phyloP scores from a whole-genome alignment of 2,113 vertebrate species.

The Poeciliopsis retropinna region DNA sequence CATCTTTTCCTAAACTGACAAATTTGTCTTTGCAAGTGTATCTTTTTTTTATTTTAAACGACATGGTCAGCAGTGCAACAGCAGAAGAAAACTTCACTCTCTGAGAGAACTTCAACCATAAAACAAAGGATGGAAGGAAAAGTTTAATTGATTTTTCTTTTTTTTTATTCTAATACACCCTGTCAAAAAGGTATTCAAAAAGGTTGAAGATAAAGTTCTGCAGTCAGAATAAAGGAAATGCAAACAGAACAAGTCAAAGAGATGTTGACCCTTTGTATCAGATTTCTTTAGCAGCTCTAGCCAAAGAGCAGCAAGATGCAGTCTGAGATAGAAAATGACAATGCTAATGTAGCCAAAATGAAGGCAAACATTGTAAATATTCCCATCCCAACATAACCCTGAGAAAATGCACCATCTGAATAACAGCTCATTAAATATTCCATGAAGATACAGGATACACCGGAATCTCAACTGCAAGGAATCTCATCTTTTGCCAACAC shows the following conservation, averaged over 20 bases:
- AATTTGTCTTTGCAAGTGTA: background rate
- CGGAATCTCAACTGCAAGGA: slow-evolving; percentile 40
- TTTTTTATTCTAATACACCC: background rate
- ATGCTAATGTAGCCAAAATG: slow-evolving; percentile 37
- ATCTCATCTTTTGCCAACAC: slow-evolving; percentile 47
- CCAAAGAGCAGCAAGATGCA: slow-evolving; percentile 39
- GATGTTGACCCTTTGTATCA: slow-evolving; percentile 72
- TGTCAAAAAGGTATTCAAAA: too few relatives aligned
- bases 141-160: background rate
- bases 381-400: slow-evolving; percentile 28
- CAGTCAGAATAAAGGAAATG: slow-evolving; percentile 58
- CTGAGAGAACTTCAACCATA: background rate
- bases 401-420: slow-evolving; percentile 45
- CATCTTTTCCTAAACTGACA: background rate
- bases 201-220: background rate
- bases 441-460: slow-evolving; percentile 24
- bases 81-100: background rate
- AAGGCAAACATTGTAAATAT: slow-evolving; percentile 51
- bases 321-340: slow-evolving; percentile 6
- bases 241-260: slow-evolving; percentile 58
- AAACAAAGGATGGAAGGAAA: background rate
- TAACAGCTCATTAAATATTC: slow-evolving; percentile 40
- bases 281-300: slow-evolving; percentile 63
- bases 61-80: background rate
- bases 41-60: background rate